A percentile compares a stretch with the other conserved stretches of the same genome.
These are phyloP conservation scores for Mythimna loreyi DNA, from an alignment of 2,888 invertebrate genomes.

Conservation along the genomic window DNA sequence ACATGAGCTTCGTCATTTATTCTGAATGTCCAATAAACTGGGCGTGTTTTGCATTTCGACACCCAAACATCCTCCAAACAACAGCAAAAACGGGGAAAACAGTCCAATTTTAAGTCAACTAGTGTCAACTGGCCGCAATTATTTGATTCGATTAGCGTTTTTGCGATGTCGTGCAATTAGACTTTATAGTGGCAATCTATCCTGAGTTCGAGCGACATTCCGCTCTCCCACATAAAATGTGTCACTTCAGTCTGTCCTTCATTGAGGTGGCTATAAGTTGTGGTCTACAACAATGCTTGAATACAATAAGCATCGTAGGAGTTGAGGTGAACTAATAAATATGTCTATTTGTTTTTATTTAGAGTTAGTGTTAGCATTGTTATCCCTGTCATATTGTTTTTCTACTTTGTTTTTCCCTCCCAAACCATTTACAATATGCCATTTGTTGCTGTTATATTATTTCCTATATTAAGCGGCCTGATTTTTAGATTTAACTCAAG, in stretches of 20 bases:
- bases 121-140: slow-evolving; percentile 71
- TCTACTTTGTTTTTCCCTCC: no score
- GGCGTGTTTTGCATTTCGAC: background rate
- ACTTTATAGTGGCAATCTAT: slow-evolving; percentile 52
- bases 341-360: background rate
- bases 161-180: slow-evolving; percentile 65
- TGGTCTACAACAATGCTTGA: slow-evolving; percentile 9
- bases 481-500: background rate
- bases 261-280: slow-evolving; percentile 18
- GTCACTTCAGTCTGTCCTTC: slow-evolving; percentile 36
- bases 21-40: slow-evolving; percentile 9
- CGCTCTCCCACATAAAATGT: slow-evolving; percentile 66
- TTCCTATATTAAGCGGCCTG: no score
- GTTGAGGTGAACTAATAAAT: background rate
- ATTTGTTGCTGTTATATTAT: no score
- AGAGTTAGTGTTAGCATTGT: background rate
- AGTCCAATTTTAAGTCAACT: slow-evolving; percentile 66
- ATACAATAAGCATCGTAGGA: background rate
- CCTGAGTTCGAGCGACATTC: slow-evolving; percentile 45
- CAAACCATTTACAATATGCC: no score
- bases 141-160: slow-evolving; percentile 68
- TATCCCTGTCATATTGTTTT: background rate
- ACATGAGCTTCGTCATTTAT: slow-evolving; percentile 1
- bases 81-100: slow-evolving; percentile 42
- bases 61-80: slow-evolving; percentile 22